phyloP scores from a whole-genome alignment of 1,140 invertebrate species.

The Drosophila lacertosa region DNA sequence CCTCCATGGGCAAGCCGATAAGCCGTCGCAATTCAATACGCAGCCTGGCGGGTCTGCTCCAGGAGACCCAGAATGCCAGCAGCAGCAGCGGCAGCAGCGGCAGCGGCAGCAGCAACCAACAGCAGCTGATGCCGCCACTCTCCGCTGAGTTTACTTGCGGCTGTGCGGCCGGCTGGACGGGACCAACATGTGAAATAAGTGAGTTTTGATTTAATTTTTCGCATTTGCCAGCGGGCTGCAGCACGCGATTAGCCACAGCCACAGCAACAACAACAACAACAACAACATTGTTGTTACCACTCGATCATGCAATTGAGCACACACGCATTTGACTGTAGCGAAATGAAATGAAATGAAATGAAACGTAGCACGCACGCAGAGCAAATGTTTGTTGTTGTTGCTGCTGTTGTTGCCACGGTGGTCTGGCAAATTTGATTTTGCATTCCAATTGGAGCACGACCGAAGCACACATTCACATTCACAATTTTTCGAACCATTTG shows the following conservation, averaged over 20 bases:
- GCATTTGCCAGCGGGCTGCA: constrained; percentile 50
- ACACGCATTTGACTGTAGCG: constrained; percentile 80
- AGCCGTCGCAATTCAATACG: constrained; percentile 73
- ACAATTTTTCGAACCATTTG: constrained; percentile 54
- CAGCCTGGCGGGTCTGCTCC: constrained; percentile 58
- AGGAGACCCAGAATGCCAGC: constrained; percentile 45
- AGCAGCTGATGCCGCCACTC: constrained; percentile 53
- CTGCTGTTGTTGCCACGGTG: constrained; percentile 59
- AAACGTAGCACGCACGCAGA: constrained; percentile 74
- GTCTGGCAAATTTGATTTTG: constrained; percentile 71
- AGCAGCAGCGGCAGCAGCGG: constrained; percentile 18
- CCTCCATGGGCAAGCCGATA: constrained; percentile 84
- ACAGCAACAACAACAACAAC: constrained; percentile 4
- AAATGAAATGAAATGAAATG: constrained; percentile 83
- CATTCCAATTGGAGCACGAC: constrained; percentile 81
- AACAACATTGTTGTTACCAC: constrained; percentile 35
- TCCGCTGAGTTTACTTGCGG: constrained; percentile 88
- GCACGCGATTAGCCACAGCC: constrained; percentile 78
- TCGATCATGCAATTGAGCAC: constrained; percentile 80
- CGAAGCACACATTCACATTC: constrained; percentile 63
- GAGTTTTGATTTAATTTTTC: constrained; percentile 84
- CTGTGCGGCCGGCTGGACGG: constrained; percentile 94
- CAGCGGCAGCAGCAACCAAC: constrained; percentile 23
- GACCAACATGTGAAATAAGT: constrained; percentile 90
- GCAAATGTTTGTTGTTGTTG: constrained; percentile 23